Evolutionary conservation across 2,113 vertebrate species (phyloP), one percentile per base, ranked within the genome.

Genomic region (Pitta sordida): DNA sequence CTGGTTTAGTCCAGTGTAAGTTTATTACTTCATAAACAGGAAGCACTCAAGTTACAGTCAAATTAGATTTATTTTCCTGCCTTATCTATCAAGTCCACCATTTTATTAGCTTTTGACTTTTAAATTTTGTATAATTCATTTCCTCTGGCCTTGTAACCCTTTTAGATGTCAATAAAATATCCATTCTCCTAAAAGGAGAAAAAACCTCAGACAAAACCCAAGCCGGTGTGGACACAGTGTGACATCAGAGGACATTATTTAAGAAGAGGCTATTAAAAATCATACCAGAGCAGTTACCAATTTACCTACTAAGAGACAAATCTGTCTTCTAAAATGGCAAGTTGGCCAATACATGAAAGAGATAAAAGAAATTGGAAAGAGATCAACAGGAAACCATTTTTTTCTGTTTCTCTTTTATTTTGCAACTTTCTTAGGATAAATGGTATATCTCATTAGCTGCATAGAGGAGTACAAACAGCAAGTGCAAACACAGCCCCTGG

Each of bases 1-100:
- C 85, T 94, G 43, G 70, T 87, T 96, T 90, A 90, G 74, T 62
- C 63, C 84, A 52, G 63, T 3, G 7, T 83, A 83, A 0, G 0
- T 22, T 77, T 91, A 94, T 91, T 85, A 80, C 70, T 89, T 94
- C 82, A 85, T 86, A 91, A 94, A 90, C 94, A 94, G 90, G 94
- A 94, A 94, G 52, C 68, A 71, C 83, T 95, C 39, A 3, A 81
- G 71, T 96, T 95, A 90, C 89, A 94, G 91, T 86, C 64, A 92
- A 94, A 94, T 96, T 80, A 87, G 87, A 94, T 88, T 93, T 92
- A 60, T 95, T 87, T 96, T 91, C 67, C 59, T 93, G 78, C 49
- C 36, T 90, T 95, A 94, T 92, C 91, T 95, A 74, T 88, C 59
- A 84, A 83, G 30, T 32, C 43, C 30, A 34, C 59, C 64, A 64